phyloP scores from a whole-genome alignment of 2,797 vertebrate genomes.

The Rhincodon typus region DNA sequence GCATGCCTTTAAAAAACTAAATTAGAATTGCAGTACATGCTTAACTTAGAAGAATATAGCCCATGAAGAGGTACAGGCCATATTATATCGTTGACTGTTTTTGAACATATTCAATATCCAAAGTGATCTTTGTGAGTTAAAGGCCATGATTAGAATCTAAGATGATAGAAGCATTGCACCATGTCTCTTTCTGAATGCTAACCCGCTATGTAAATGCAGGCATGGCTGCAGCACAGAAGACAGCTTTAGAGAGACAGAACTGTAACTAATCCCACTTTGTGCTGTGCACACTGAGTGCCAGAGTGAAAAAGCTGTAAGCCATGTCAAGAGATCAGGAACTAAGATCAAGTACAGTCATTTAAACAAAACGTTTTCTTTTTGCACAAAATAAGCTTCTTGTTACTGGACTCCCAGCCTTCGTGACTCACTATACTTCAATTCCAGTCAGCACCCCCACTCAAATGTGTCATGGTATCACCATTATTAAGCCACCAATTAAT shows the following conservation, averaged over 20 bases:
- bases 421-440: constrained; percentile 2
- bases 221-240: background rate
- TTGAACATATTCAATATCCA: background rate
- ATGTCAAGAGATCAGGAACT: background rate
- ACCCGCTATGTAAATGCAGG: background rate
- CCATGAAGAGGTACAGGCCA: background rate
- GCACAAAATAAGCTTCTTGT: constrained; percentile 9
- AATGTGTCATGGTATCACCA: constrained; percentile 7
- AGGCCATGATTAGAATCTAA: background rate
- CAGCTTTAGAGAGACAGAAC: background rate
- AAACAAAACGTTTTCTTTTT: constrained; percentile 6
- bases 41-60: background rate
- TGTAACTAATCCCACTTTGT: background rate
- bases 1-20: background rate
- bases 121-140: background rate
- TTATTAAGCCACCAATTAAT: background rate
- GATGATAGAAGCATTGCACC: background rate
- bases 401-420: background rate
- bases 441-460: constrained; percentile 14
- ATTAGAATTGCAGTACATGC: background rate
- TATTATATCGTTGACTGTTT: background rate
- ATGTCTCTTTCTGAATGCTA: background rate
- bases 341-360: constrained; percentile 6
- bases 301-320: background rate
- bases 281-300: background rate